Base-by-base conservation (phyloP, 2,888 invertebrate genomes). In the Drosophila phalerata region DNA sequence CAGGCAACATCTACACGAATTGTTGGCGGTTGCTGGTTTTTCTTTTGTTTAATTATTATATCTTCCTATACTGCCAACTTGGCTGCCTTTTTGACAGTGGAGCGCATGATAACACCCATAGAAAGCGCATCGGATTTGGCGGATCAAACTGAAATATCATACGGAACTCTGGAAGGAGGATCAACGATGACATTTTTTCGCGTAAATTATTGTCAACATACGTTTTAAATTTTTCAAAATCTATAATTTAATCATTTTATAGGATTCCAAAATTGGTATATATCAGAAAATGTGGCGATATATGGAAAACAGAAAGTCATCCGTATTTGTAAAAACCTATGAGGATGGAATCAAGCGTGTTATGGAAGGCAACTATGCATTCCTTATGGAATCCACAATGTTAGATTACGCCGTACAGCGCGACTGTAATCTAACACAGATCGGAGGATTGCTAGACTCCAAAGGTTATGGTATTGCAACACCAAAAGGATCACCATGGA, bases 1-100 rank as follows among this genome's bases (percentile, higher is more conserved):
- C 90, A 97, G 97, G 97, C 97, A 3, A 97, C 97, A 2, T 97
- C 97, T 5, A 99, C 99, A 0, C 94, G 99, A 58, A 97, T 99
- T 77, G 98, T 99, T 6, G 98, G 98, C 10, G 98, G 97, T 0
- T 97, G 98, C 85, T 99, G 99, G 99, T 99, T 99, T 98, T 99
- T 99, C 93, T 99, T 99, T 93, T 99, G 99, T 0, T 94, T 99
- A 42, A 99, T 99, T 92, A 98, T 99, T 91, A 97, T 99, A 72
- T 98, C 98, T 0, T 99, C 99, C 6, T 99, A 99, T 93, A 99
- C 99, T 5, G 99, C 99, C 13, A 92, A 92, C 93, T 93, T 99
- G 89, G 99, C 99, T 0, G 99, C 99, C 1, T 99, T 99, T 92
- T 94, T 99, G 49, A 99, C 99, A 0, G 99, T 99, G 28, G 99